Evolutionary conservation across 2,888 invertebrate species (phyloP).

Genomic region (Sinhomidia bicolor): DNA sequence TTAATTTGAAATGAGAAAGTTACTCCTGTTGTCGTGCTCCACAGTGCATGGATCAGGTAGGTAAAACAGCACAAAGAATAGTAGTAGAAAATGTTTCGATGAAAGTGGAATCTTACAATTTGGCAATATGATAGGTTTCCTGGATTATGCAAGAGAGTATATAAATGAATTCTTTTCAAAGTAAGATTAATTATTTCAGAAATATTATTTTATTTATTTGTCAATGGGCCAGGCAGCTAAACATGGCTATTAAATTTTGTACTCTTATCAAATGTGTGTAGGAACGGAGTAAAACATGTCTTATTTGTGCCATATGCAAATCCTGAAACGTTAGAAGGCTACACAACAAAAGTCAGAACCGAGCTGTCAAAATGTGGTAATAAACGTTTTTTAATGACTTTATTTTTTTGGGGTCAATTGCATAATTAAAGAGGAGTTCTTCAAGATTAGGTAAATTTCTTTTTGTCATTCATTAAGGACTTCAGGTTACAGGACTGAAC

Average conservation of each 20-base stretch:
- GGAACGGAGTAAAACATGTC: slow-evolving; percentile 86
- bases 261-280: slow-evolving; percentile 81
- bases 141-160: slow-evolving; percentile 87
- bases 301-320: slow-evolving; percentile 90
- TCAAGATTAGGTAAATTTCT: background rate
- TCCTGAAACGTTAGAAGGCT: slow-evolving; percentile 85
- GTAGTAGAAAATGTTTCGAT: background rate
- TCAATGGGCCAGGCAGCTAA: too few species aligned
- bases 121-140: slow-evolving; percentile 69
- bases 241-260: background rate
- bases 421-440: too few species aligned
- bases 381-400: background rate
- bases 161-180: slow-evolving; percentile 85
- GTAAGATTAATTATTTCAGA: slow-evolving; percentile 84
- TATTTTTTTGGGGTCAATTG: too few species aligned
- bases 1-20: slow-evolving; percentile 83
- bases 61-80: background rate
- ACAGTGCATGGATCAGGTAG: slow-evolving; percentile 85
- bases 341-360: slow-evolving; percentile 85
- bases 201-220: too few species aligned
- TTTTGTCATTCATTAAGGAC: slow-evolving; percentile 81
- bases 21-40: slow-evolving; percentile 88
- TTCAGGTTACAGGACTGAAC: slow-evolving; percentile 87
- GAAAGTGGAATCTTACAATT: background rate
- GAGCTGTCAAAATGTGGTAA: slow-evolving; percentile 86